Base-by-base conservation (phyloP, 2,888 invertebrate genomes). In the Carcina quercana region DNA sequence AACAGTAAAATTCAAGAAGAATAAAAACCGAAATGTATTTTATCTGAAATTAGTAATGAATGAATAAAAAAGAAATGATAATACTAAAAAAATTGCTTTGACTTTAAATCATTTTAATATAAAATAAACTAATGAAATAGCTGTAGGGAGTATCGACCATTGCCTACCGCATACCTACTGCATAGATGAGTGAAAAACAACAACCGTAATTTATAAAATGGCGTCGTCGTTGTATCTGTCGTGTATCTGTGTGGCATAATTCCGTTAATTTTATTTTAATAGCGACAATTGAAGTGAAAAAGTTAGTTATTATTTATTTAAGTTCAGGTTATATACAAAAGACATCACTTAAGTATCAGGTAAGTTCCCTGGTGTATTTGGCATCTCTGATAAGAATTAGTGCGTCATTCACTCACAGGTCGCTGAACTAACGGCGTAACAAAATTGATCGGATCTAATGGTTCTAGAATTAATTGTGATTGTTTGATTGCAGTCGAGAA, bases 401-500 rank as follows among this genome's bases (percentile, higher is more conserved):
- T 52, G 50, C 50, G 54, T 48, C 50, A 50, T 52, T 47, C 45
- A 50, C 51, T 47, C 45, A 37, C 29, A 40, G 71, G 68, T 63
- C 62, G 63, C 49, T 58, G 64, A 15, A 25, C 53, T 72, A 72
- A 68, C 69, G 65, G 61, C 61, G 59, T 14, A 56, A 60, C 58
- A 55, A 59, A 57, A 69, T 66, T 65, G n/a, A n/a, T n/a, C n/a
- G n/a, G n/a, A n/a, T n/a, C 54, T 58, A 68, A 63, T 61, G 36
- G 55, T 46, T 59, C 43, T 57, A 54, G 55, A 58, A 60, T 57
- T 71, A 74, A 76, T 55, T 37, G 49, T 58, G 47, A 38, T 62
- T 58, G 49, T 80, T 79, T 79, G 59, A 60, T 82, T 83, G 53
- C 82, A 83, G 82, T 82, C 66, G 54, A 71, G 60, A 74, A 70